Evolutionary conservation across 2,797 vertebrate genomes (phyloP).

Genomic region (Pseudomugil gertrudae): DNA sequence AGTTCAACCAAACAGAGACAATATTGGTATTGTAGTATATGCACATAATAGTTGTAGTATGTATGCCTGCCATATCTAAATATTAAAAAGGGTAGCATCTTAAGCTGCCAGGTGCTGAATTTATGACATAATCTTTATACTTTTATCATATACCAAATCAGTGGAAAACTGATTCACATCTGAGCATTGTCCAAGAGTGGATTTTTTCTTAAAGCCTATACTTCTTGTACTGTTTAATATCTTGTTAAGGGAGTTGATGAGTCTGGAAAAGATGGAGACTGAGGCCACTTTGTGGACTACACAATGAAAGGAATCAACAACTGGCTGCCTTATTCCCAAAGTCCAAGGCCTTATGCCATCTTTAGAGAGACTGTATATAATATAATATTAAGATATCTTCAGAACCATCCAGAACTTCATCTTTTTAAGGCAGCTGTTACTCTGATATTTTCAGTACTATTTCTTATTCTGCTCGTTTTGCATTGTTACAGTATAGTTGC

Average conservation of each 20-base stretch:
- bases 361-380: constrained; percentile 79
- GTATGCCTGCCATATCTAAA: constrained; percentile 81
- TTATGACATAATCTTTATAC: constrained; percentile 81
- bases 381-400: constrained; percentile 71
- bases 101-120: constrained; percentile 85
- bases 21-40: constrained; percentile 71
- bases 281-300: constrained; percentile 73
- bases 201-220: constrained; percentile 79
- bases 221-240: constrained; percentile 83
- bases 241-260: constrained; percentile 76
- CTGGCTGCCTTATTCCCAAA: constrained; percentile 84
- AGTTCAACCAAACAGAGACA: constrained; percentile 75
- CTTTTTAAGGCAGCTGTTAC: constrained; percentile 82
- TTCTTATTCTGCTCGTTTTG: constrained; percentile 67
- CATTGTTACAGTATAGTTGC: constrained; percentile 68
- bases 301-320: constrained; percentile 77
- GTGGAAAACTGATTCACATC: constrained; percentile 73
- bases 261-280: constrained; percentile 67
- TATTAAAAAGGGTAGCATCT: constrained; percentile 73
- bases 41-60: constrained; percentile 74
- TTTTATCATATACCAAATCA: constrained; percentile 80
- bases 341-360: constrained; percentile 82
- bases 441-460: constrained; percentile 74
- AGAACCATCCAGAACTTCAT: constrained; percentile 77
- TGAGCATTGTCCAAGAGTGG: constrained; percentile 73